Conservation (phyloP, 1,140 invertebrate genomes). For the Lordiphosa collinella region DNA sequence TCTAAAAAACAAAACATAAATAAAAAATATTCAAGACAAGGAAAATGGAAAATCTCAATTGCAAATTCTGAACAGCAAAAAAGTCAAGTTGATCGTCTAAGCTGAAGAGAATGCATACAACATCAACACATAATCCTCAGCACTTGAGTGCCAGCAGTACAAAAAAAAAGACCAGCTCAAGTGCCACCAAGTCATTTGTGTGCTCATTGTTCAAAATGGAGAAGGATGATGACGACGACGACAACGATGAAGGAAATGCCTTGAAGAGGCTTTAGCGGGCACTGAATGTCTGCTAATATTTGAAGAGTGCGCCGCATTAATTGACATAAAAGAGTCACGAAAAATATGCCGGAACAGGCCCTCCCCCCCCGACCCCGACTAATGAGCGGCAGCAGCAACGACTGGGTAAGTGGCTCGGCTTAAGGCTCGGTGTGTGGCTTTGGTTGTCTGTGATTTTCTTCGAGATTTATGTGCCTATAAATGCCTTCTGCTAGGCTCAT, state of each 20-base stretch:
- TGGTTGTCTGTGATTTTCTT: constrained; percentile 1
- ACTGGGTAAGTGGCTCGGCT: constrained; percentile 44
- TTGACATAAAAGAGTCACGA: constrained; percentile 65
- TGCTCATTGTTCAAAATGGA: constrained; percentile 53
- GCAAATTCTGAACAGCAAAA: constrained; percentile 1
- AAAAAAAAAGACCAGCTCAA: constrained; percentile 61
- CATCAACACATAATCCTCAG: constrained; percentile 66
- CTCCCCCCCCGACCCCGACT: not conserved
- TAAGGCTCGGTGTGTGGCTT: constrained; percentile 18
- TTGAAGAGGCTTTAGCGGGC: constrained; percentile 31
- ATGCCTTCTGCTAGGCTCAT: constrained; percentile 46
- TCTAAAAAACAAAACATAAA: constrained; percentile 8
- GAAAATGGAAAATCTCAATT: constrained; percentile 1
- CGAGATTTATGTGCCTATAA: constrained; percentile 73
- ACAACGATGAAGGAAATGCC: constrained; percentile 26
- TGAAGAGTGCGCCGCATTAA: constrained; percentile 73
- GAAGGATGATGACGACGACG: constrained; percentile 12
- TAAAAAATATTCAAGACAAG: not conserved
- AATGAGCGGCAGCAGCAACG: not conserved
- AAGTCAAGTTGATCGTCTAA: constrained; percentile 3
- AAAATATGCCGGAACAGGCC: not conserved
- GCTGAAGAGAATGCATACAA: constrained; percentile 57
- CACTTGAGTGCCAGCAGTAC: constrained; percentile 41
- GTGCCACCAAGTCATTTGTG: constrained; percentile 71
- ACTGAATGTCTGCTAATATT: constrained; percentile 76